Evolutionary conservation across 2,113 vertebrate species (phyloP), one percentile per base, ranked within the genome.

Genomic region (Papio anubis): DNA sequence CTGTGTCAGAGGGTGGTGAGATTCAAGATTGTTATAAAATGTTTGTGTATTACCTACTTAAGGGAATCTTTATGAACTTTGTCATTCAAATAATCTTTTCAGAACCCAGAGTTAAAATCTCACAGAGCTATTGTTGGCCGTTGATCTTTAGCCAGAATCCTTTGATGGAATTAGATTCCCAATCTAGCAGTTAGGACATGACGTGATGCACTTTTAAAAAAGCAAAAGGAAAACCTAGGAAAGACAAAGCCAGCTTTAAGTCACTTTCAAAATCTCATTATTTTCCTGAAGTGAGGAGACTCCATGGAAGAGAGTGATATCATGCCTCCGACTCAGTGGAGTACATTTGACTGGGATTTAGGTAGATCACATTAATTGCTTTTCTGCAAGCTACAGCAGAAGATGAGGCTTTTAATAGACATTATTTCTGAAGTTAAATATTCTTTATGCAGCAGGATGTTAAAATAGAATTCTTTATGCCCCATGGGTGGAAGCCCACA

Each of bases 221-320:
- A 18, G 45, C 3, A 45, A 66, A 18, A 89, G 76, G 50, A 85
- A 78, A 68, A 81, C 6, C 8, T 72, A 57, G 23, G 38, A 38
- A 82, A 84, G 30, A 84, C 75, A 85, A 84, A 75, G 43, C 17
- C 50, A 61, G 17, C 20, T 87, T 48, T 92, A 79, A 61, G 52
- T 84, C 61, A 87, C 48, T 72, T 96, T 81, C 5, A 70, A 79
- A 70, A 17, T 80, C 59, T 94, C 55, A 8, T 21, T 81, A 17
- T n/a, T 72, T 90, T 87, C 59, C 95, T 86, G 81, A 96, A 95
- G 50, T 88, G 48, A 70, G 70, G 35, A 81, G 27, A 72, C 16
- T 17, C n/a, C 5, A 9, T 35, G 18, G 21, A 32, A 61, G 30
- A 87, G 72, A 94, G 32, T 5, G 66, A 2, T n/a, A 11, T 52